A percentile compares a stretch with the other conserved stretches of the same genome.
These are phyloP conservation scores for Agrenia bidenticulata DNA, from an alignment of 2,888 invertebrate genomes.

Conservation along the genomic window DNA sequence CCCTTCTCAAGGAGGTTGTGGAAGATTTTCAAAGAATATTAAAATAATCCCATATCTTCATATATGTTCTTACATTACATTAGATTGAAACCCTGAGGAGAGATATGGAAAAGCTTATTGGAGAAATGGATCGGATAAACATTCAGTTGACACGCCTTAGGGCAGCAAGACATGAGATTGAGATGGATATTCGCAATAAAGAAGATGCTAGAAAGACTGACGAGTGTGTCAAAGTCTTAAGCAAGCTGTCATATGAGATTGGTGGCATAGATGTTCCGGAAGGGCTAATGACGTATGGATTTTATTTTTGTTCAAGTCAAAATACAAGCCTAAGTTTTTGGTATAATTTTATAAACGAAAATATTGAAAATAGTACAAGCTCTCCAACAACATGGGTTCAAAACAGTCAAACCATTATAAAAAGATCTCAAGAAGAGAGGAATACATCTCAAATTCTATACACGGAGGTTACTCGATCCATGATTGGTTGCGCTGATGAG, in stretches of 20 bases:
- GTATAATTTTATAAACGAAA: slow-evolving; percentile 55
- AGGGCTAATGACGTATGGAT: slow-evolving; percentile 23
- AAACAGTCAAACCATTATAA: slow-evolving; percentile 72
- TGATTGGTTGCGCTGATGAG: slow-evolving; percentile 45
- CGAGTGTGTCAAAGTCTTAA: slow-evolving; percentile 47
- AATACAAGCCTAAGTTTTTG: no score
- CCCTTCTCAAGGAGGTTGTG: slow-evolving; percentile 80
- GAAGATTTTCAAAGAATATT: background rate
- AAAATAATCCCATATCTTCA: background rate
- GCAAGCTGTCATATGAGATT: slow-evolving; percentile 41
- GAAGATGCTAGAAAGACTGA: slow-evolving; percentile 48
- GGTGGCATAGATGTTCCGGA: slow-evolving; percentile 29
- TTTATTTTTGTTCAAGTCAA: no score
- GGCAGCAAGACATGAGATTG: slow-evolving; percentile 48
- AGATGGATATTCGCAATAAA: slow-evolving; percentile 49
- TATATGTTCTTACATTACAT: slow-evolving; percentile 1
- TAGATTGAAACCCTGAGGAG: slow-evolving; percentile 44
- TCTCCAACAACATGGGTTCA: slow-evolving; percentile 80
- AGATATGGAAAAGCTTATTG: slow-evolving; percentile 40
- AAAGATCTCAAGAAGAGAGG: slow-evolving; percentile 79
- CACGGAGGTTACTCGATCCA: slow-evolving; percentile 42
- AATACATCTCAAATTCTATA: slow-evolving; percentile 69
- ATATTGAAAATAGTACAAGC: slow-evolving; percentile 57
- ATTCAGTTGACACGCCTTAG: slow-evolving; percentile 42
- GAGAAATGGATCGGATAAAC: slow-evolving; percentile 42